phyloP scores from a whole-genome alignment of 1,140 invertebrate genomes.

The Agrypnia vestita region DNA sequence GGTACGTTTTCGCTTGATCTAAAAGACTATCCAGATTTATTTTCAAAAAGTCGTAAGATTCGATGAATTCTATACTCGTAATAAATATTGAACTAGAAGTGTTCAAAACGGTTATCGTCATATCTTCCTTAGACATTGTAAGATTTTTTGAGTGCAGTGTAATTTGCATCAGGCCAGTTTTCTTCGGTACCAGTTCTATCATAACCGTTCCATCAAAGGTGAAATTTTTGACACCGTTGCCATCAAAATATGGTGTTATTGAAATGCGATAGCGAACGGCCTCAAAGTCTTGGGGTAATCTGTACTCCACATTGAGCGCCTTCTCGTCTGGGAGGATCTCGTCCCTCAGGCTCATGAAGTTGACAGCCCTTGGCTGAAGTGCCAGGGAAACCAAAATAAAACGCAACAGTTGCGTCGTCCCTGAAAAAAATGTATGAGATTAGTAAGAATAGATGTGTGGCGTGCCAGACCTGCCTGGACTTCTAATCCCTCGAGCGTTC shows the following conservation, averaged over 20 bases:
- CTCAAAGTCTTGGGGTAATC: slow-evolving; percentile 15
- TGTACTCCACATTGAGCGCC: slow-evolving; percentile 13
- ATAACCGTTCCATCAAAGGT: slow-evolving; percentile 37
- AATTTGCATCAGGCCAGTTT: not conserved
- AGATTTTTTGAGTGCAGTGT: slow-evolving; percentile 15
- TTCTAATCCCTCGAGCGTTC: no score
- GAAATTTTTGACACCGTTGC: slow-evolving; percentile 4
- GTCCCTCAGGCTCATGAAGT: not conserved
- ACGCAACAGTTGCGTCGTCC: not conserved
- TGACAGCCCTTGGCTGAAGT: not conserved
- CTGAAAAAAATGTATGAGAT: not conserved
- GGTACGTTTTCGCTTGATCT: slow-evolving; percentile 4
- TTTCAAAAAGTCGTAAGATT: not conserved
- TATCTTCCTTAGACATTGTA: not conserved
- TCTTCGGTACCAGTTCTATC: slow-evolving; percentile 59
- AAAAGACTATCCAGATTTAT: not conserved
- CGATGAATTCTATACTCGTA: not conserved
- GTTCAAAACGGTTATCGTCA: not conserved
- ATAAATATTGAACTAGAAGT: not conserved
- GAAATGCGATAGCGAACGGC: slow-evolving; percentile 8
- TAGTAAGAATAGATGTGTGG: no score
- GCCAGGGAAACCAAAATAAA: not conserved
- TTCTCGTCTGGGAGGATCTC: not conserved
- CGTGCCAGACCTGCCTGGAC: no score
- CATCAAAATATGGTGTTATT: slow-evolving; percentile 31